Evolutionary conservation across 30 jellyfish, hydroid and myxozoan genomes (phyloP).

Genomic region (Catostylus mosaicus): DNA sequence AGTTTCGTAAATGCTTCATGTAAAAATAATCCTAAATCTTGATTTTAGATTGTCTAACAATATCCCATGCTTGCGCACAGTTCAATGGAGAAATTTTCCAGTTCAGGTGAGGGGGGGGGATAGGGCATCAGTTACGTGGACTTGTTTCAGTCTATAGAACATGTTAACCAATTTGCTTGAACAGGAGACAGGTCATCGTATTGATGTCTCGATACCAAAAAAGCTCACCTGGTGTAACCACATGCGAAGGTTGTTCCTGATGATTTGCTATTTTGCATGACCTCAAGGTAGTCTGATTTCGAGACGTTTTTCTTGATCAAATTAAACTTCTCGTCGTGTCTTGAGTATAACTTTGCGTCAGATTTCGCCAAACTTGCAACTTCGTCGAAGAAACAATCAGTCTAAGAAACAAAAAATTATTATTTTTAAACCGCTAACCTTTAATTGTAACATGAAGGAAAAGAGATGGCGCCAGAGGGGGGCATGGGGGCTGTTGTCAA

Average conservation of each 20-base stretch:
- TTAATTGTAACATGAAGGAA: background rate
- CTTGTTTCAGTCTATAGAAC: too few species aligned
- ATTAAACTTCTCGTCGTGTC: conserved; percentile 14
- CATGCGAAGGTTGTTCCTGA: conserved; percentile 34
- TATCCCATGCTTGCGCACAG: too few species aligned
- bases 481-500: background rate
- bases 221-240: conserved; percentile 28
- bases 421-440: background rate
- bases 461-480: background rate
- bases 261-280: conserved; percentile 11
- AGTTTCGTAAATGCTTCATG: too few species aligned
- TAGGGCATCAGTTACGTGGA: too few species aligned
- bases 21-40: too few species aligned
- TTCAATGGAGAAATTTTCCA: too few species aligned
- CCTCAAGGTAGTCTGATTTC: background rate
- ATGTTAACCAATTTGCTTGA: too few species aligned
- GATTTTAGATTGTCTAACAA: too few species aligned
- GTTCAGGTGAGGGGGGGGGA: too few species aligned
- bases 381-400: conserved; percentile 30
- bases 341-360: conserved; percentile 13
- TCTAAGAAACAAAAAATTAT: background rate
- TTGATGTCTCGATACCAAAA: too few species aligned
- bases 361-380: conserved; percentile 17
- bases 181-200: too few species aligned
- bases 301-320: conserved; percentile 1